A percentile compares a stretch with the other conserved stretches of the same genome.
Conservation (phyloP, 2,797 vertebrate species). For the Enteromius trimaculatus region DNA sequence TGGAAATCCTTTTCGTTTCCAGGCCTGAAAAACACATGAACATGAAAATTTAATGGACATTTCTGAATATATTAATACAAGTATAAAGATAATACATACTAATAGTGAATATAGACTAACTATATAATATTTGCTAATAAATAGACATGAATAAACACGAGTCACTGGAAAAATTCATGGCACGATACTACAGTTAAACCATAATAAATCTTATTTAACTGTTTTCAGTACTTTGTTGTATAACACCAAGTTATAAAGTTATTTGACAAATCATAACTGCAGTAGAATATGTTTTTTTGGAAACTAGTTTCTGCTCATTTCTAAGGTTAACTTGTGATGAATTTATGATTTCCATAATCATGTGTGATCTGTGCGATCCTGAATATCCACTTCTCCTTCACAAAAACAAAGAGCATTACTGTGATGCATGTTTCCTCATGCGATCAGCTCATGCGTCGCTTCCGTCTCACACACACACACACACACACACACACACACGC, state of each 20-base stretch:
- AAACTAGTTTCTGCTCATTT: neutral
- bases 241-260: neutral
- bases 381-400: conserved; percentile 8
- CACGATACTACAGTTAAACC: neutral
- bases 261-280: neutral
- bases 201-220: neutral
- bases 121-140: no score
- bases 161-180: neutral
- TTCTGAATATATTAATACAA: neutral
- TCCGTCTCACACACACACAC: conserved; percentile 9
- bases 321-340: neutral
- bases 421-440: conserved; percentile 10
- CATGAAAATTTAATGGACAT: neutral
- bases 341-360: neutral
- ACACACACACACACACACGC: neutral
- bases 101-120: no score
- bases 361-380: conserved; percentile 4
- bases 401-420: conserved; percentile 32
- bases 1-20: neutral
- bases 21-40: neutral
- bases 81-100: neutral
- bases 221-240: neutral
- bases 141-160: no score
- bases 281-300: neutral
- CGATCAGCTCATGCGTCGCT: neutral